Percentiles rank a stretch among this genome's conserved stretches.
Evolutionary conservation across 2,888 invertebrate species (phyloP).

Genomic region (Chalcosyrphus nemorum): DNA sequence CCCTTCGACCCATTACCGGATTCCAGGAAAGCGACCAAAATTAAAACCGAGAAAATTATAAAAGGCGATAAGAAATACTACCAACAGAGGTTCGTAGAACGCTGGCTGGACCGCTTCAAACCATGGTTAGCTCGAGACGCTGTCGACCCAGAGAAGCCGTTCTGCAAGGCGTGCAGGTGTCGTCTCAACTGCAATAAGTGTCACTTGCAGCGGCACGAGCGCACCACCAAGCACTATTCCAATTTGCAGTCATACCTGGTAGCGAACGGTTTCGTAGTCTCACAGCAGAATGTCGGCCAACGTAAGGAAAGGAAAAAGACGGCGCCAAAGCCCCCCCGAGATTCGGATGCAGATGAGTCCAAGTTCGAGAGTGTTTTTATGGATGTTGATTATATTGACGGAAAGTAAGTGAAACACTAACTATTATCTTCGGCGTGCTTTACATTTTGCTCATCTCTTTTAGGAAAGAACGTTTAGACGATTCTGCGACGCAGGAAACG

Average conservation of each 20-base stretch:
- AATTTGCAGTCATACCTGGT: slow-evolving; percentile 75
- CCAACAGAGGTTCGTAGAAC: slow-evolving; percentile 79
- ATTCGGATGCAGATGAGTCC: slow-evolving; percentile 23
- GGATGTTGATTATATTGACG: slow-evolving; percentile 25
- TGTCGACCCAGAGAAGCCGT: slow-evolving; percentile 79
- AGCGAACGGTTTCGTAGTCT: slow-evolving; percentile 12
- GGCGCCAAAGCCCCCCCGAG: background rate
- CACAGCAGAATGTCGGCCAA: slow-evolving; percentile 45
- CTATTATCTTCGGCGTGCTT: background rate
- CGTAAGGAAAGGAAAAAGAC: slow-evolving; percentile 46
- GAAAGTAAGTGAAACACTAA: slow-evolving; percentile 32
- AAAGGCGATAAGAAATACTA: slow-evolving; percentile 51
- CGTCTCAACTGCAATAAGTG: slow-evolving; percentile 80
- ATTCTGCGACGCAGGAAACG: background rate
- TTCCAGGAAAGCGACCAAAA: slow-evolving; percentile 78
- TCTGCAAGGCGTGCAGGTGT: slow-evolving; percentile 79
- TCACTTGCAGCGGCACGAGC: slow-evolving; percentile 79
- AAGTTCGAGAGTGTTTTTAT: slow-evolving; percentile 62
- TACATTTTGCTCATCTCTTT: background rate
- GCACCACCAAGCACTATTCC: slow-evolving; percentile 78
- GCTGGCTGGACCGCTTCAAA: slow-evolving; percentile 79
- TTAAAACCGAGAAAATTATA: slow-evolving; percentile 74
- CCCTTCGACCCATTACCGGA: background rate
- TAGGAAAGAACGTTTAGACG: slow-evolving; percentile 26
- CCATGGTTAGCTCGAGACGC: slow-evolving; percentile 78